phyloP scores from a whole-genome alignment of 1,140 invertebrate species.

The Manduca sexta region DNA sequence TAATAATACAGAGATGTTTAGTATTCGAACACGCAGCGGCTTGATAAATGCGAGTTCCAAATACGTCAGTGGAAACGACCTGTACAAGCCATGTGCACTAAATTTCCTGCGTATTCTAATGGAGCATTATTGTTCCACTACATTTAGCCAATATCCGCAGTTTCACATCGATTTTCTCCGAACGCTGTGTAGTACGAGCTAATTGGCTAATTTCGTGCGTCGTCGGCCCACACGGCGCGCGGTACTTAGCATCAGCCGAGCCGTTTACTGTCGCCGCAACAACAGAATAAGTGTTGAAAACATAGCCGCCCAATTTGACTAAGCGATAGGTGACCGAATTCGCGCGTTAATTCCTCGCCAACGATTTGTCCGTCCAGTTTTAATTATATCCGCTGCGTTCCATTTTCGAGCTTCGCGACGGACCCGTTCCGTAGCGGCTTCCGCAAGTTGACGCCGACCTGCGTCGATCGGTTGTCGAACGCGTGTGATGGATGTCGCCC shows the following conservation, averaged over 20 bases:
- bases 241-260: not conserved
- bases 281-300: conserved; percentile 8
- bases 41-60: no score
- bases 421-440: conserved; percentile 43
- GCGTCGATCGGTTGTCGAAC: conserved; percentile 38
- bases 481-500: conserved; percentile 22
- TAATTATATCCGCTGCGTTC: conserved; percentile 68
- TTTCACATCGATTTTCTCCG: no score
- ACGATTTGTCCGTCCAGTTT: conserved; percentile 55
- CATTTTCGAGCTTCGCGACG: conserved; percentile 57
- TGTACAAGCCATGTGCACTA: no score
- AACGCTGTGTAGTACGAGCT: not conserved
- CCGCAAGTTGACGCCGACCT: conserved; percentile 37
- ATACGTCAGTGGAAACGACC: no score
- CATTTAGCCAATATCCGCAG: no score
- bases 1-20: no score
- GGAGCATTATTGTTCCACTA: no score
- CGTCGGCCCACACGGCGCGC: not conserved
- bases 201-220: not conserved
- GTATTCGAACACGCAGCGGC: no score
- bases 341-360: conserved; percentile 53
- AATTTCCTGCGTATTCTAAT: no score
- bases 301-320: conserved; percentile 15
- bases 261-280: conserved; percentile 3
- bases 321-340: conserved; percentile 46